Conservation (phyloP, 2,113 vertebrate genomes). For the Aphyosemion australe region DNA sequence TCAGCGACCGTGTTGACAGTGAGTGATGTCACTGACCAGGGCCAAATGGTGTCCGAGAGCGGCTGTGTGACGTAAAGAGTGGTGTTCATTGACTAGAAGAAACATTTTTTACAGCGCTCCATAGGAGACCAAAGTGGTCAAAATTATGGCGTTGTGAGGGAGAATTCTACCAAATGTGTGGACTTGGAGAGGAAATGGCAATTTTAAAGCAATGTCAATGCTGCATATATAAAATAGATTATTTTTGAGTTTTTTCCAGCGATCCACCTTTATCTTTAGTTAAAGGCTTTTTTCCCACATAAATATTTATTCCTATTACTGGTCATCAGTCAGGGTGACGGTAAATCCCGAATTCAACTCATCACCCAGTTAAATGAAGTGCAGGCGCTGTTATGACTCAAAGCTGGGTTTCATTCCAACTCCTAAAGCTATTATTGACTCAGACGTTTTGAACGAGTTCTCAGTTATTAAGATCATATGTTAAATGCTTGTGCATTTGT, state of each 20-base stretch:
- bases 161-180: too few species aligned
- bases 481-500: background rate
- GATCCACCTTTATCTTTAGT: background rate
- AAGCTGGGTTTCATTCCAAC: constrained; percentile 3
- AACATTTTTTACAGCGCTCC: too few species aligned
- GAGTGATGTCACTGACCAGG: too few species aligned
- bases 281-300: background rate
- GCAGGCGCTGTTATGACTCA: constrained; percentile 50
- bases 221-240: too few species aligned
- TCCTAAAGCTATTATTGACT: background rate
- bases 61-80: too few species aligned
- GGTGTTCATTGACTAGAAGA: too few species aligned
- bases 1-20: too few species aligned
- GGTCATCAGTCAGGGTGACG: constrained; percentile 24
- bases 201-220: too few species aligned
- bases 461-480: background rate
- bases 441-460: background rate
- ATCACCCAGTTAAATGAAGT: constrained; percentile 19
- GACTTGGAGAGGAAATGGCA: too few species aligned
- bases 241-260: background rate
- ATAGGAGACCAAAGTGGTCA: too few species aligned
- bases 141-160: too few species aligned
- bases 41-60: too few species aligned
- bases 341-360: constrained; percentile 49
- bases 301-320: background rate